Evolutionary conservation across 2,113 vertebrate species (phyloP), one percentile per base, ranked within the genome.

Genomic region (Calidris pugnax): DNA sequence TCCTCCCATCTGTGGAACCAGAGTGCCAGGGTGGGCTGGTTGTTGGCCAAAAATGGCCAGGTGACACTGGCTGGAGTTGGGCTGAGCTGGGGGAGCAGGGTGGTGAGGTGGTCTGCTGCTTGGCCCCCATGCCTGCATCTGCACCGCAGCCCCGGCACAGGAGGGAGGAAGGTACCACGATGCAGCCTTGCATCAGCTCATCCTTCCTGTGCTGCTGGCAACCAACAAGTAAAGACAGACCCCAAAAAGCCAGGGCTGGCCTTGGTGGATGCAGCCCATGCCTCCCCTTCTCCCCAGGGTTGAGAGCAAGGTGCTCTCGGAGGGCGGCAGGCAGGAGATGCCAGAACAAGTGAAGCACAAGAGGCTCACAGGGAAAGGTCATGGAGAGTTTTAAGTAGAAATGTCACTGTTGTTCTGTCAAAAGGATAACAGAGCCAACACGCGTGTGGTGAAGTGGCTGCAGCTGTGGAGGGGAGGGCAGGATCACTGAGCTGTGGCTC

Each of bases 361-460:
- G 92, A 75, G 72, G 67, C 90, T 96, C 63, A 60, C 78, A 86
- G 76, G 62, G 91, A 97, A 98, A 97, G 88, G 94, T 96, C 94
- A 96, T 0, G n/a, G 69, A 37, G 90, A 95, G 92, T 95, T 97
- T 96, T 91, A 90, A 92, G 93, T 64, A 60, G 93, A 98, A 97
- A 95, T 87, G 86, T 92, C 97, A 95, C 76, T 95, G 76, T 30
- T 84, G 82, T 14, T 96, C 94, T 87, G 91, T 95, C 96, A 96
- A 67, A 93, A 55, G 94, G 86, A 77, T 78, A 90, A 74, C 9
- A 5, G 82, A 82, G 75, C 67, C 86, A 55, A 45, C 2, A 23
- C 6, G 6, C 47, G 22, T 21, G 13, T 0, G 16, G 74, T 3
- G 2, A 21, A 43, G 50, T 37, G 62, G 83, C 75, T 45, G 69